Percentiles rank a stretch among this genome's conserved stretches.
Conservation (phyloP, 2,888 invertebrate species). For the Gandaritis pyraliata region DNA sequence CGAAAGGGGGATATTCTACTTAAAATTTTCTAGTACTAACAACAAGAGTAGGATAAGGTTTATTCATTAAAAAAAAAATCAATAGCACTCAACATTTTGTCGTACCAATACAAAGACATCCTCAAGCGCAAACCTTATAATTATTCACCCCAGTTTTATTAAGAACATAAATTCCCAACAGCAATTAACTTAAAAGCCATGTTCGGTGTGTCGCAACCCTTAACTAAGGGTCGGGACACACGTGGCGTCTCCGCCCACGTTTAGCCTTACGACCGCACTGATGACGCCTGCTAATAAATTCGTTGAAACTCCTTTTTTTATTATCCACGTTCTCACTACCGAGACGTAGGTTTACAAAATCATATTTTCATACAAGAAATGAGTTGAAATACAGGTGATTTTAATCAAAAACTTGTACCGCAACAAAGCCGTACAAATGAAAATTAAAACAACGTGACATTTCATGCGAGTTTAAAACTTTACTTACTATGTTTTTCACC, state of each 20-base stretch:
- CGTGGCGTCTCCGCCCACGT: conserved; percentile 75
- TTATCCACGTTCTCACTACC: neutral
- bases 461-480: no score
- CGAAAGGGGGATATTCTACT: no score
- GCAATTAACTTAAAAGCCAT: conserved; percentile 79
- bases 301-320: conserved; percentile 1
- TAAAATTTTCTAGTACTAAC: no score
- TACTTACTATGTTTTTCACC: no score
- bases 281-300: conserved; percentile 40
- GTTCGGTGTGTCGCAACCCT: conserved; percentile 73
- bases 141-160: conserved; percentile 58
- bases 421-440: no score
- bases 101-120: conserved; percentile 21
- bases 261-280: conserved; percentile 60
- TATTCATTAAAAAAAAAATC: neutral
- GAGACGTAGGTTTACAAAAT: no score
- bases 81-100: conserved; percentile 12
- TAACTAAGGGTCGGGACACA: conserved; percentile 72
- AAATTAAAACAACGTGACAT: no score
- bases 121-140: conserved; percentile 37
- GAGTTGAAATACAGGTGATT: no score
- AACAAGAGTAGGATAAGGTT: no score
- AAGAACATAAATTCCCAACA: conserved; percentile 63
- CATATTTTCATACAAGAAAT: no score
- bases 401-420: no score